Conservation (phyloP, 2,113 vertebrate genomes). For the Sisor rabdophorus region DNA sequence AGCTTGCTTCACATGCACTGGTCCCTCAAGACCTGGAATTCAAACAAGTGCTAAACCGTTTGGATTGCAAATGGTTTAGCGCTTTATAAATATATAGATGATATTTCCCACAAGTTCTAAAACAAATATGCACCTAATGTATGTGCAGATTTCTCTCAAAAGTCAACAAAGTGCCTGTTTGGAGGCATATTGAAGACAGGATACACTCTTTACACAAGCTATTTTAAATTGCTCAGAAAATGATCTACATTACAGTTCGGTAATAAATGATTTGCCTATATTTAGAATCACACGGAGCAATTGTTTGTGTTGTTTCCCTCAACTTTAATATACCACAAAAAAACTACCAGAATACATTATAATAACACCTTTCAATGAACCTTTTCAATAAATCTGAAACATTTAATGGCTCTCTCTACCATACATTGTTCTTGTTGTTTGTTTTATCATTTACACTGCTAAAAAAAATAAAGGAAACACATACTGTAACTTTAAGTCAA, state of each 20-base stretch:
- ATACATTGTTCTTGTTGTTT: neutral
- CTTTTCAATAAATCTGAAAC: neutral
- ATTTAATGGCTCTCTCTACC: neutral
- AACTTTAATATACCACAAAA: neutral
- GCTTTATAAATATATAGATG: conserved; percentile 46
- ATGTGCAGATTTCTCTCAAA: conserved; percentile 26
- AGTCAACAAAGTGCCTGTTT: conserved; percentile 15
- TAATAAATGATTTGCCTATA: neutral
- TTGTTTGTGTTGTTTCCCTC: neutral
- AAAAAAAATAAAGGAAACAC: no score
- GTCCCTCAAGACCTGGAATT: conserved; percentile 44
- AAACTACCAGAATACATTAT: neutral
- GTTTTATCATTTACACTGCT: no score
- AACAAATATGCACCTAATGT: conserved; percentile 38
- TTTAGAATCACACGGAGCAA: neutral
- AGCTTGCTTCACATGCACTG: conserved; percentile 43
- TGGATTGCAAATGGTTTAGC: conserved; percentile 44
- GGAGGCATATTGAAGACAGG: neutral
- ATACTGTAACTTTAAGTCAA: no score
- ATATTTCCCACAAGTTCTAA: conserved; percentile 45
- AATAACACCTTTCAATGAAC: neutral
- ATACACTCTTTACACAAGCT: neutral
- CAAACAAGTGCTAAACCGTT: conserved; percentile 46
- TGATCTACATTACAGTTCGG: neutral
- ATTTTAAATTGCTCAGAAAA: neutral